Percentiles rank a stretch among this genome's conserved stretches.
Evolutionary conservation across 2,113 vertebrate genomes (phyloP).

Genomic region (Peromyscus leucopus): DNA sequence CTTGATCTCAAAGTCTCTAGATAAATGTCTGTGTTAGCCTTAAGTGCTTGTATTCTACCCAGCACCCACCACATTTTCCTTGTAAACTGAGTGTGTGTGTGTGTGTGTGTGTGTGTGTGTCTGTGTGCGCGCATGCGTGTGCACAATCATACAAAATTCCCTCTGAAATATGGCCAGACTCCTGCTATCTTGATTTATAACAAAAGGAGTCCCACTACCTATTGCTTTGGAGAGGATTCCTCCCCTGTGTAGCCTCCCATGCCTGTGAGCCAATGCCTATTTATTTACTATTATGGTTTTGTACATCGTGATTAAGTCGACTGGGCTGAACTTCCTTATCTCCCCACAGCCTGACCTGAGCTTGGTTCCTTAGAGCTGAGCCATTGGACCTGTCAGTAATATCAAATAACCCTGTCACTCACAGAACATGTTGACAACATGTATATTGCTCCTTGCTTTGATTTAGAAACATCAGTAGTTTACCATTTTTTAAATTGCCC

Average conservation of each 20-base stretch:
- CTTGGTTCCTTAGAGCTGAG: not conserved
- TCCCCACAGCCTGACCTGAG: not conserved
- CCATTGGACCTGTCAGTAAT: not conserved
- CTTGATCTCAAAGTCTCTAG: not conserved
- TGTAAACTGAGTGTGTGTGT: not conserved
- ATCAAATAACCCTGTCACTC: not conserved
- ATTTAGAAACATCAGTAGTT: slow-evolving; percentile 27
- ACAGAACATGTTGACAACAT: not conserved
- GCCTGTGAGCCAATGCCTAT: not conserved
- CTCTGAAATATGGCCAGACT: not conserved
- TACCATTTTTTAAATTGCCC: not conserved
- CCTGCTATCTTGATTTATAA: not conserved
- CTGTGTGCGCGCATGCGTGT: no score
- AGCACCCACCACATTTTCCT: not conserved
- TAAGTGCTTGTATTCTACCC: not conserved
- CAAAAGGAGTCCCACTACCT: not conserved
- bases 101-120: not conserved
- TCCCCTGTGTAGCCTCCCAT: not conserved
- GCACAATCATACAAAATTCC: not conserved
- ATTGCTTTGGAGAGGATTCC: not conserved
- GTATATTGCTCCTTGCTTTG: slow-evolving; percentile 36
- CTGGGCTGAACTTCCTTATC: not conserved
- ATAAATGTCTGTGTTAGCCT: not conserved
- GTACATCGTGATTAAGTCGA: not conserved
- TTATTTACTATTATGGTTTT: not conserved